A percentile compares a stretch with the other conserved stretches of the same genome.
Evolutionary conservation across 1,140 invertebrate species (phyloP).

Genomic region (Dysdera silvatica): DNA sequence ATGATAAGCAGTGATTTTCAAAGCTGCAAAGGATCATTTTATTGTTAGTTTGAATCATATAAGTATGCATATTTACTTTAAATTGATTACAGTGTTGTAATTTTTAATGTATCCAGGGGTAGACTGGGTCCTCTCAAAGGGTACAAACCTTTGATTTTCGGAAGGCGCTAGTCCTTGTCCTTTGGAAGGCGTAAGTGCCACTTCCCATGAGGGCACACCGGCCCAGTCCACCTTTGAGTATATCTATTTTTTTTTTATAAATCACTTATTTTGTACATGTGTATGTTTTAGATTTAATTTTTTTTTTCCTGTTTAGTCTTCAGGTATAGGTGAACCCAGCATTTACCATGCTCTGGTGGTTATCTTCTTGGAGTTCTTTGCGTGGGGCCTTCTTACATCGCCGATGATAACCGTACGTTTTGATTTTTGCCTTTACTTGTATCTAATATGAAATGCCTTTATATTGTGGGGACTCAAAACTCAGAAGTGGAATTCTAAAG

Average conservation of each 20-base stretch:
- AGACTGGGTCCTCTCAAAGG: too few relatives aligned
- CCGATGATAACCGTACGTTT: conserved; percentile 87
- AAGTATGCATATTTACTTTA: too few relatives aligned
- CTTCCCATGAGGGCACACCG: too few relatives aligned
- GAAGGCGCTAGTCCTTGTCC: too few relatives aligned
- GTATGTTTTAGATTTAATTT: background rate
- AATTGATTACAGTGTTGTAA: too few relatives aligned
- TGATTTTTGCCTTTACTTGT: background rate
- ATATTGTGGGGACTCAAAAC: background rate
- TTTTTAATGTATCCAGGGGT: too few relatives aligned
- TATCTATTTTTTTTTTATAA: background rate
- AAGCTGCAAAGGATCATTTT: too few relatives aligned
- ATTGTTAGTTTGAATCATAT: too few relatives aligned
- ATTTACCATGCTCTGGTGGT: conserved; percentile 97
- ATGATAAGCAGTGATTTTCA: too few relatives aligned
- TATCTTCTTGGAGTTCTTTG: conserved; percentile 99
- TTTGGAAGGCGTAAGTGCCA: too few relatives aligned
- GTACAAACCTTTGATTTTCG: too few relatives aligned
- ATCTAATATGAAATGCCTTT: background rate
- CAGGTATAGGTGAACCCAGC: conserved; percentile 83
- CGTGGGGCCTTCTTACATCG: conserved; percentile 96
- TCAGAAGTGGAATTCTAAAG: conserved; percentile 20
- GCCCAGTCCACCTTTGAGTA: too few relatives aligned
- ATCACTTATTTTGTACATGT: background rate
- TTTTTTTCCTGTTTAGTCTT: conserved; percentile 41